Conservation (phyloP, 2,797 vertebrate species). For the Melanotaenia pygmaea region DNA sequence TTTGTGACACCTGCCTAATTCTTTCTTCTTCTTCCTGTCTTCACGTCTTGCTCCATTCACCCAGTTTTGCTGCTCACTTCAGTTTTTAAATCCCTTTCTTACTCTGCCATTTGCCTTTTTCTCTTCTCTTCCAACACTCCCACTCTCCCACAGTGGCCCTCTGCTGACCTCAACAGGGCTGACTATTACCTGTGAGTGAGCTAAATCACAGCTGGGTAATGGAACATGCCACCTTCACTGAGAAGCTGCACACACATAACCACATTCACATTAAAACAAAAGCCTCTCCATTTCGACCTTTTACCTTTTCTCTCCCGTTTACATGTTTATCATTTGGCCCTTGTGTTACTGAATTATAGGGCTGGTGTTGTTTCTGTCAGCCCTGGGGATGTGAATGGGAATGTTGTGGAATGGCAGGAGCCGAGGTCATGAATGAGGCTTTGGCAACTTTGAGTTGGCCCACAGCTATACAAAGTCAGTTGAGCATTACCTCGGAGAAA, state of each 20-base stretch:
- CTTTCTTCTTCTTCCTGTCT: conserved; percentile 28
- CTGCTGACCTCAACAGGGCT: conserved; percentile 71
- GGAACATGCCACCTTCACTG: conserved; percentile 75
- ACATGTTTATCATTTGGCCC: conserved; percentile 73
- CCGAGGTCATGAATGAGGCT: conserved; percentile 53
- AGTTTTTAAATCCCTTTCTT: conserved; percentile 46
- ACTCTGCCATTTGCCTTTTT: conserved; percentile 44
- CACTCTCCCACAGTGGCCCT: conserved; percentile 50
- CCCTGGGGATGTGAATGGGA: conserved; percentile 35
- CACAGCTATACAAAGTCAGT: conserved; percentile 3
- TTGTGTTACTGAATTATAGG: conserved; percentile 56
- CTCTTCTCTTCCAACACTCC: conserved; percentile 27
- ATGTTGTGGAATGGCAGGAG: conserved; percentile 41
- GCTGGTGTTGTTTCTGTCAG: conserved; percentile 59
- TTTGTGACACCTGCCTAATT: conserved; percentile 29
- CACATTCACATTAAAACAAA: conserved; percentile 57
- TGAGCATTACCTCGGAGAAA: not conserved
- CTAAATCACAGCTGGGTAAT: conserved; percentile 84
- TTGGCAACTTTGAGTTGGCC: conserved; percentile 45
- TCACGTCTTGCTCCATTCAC: conserved; percentile 47
- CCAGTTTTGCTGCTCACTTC: conserved; percentile 31
- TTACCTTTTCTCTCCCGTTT: conserved; percentile 47
- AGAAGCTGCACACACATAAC: conserved; percentile 42
- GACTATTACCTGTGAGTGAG: conserved; percentile 75
- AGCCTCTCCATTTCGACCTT: conserved; percentile 55